These are phyloP conservation scores for Clarias fuscus DNA, from an alignment of 2,797 vertebrate genomes.

Conservation along the genomic window DNA sequence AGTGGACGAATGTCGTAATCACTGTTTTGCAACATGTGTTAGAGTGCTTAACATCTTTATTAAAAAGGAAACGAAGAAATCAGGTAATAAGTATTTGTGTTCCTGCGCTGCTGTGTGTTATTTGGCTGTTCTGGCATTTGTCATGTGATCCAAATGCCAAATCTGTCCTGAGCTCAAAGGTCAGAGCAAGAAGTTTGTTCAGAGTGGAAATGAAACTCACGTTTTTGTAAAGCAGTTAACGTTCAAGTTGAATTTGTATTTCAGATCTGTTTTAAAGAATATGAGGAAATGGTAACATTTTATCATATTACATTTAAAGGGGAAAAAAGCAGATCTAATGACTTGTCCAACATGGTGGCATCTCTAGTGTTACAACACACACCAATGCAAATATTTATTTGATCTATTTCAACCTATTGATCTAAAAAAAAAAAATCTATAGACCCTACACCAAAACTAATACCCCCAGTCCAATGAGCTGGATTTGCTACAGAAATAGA, in stretches of 20 bases:
- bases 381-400: not conserved
- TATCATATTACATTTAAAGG: not conserved
- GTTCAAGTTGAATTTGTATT: too few relatives aligned
- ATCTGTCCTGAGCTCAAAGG: conserved; percentile 60
- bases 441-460: not conserved
- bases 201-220: conserved; percentile 58
- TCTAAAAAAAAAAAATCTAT: not conserved
- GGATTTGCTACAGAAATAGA: too few relatives aligned
- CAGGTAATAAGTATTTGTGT: not conserved
- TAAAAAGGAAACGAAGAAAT: not conserved
- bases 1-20: not conserved
- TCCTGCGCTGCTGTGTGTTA: not conserved
- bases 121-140: not conserved
- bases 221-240: not conserved
- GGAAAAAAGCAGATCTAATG: not conserved
- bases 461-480: too few relatives aligned
- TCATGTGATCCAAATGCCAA: not conserved
- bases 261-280: not conserved
- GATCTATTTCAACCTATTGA: not conserved
- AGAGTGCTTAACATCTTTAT: not conserved
- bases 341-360: not conserved
- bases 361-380: not conserved
- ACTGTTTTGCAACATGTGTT: not conserved
- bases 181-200: conserved; percentile 61
- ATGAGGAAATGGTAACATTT: not conserved